Evolutionary conservation across 2,888 invertebrate species (phyloP), one percentile per base, ranked within the genome.

Genomic region (Pollenia griseotomentosa): DNA sequence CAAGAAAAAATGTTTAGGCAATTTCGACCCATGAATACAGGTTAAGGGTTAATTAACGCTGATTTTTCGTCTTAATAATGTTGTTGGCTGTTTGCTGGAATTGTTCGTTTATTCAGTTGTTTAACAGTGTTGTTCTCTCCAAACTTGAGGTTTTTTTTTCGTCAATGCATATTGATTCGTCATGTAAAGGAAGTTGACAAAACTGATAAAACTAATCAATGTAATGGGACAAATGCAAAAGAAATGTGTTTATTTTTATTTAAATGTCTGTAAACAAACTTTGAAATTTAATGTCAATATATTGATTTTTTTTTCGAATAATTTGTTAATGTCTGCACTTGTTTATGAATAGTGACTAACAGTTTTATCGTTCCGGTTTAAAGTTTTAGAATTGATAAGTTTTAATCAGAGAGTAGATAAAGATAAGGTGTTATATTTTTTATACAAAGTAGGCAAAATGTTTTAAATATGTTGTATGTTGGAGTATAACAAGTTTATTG

Each of bases 111-210:
- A 78, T 53, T 66, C 40, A 59, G 59, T 51, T 70, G n/a, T 61
- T 44, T 23, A 33, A 16, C 11, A n/a, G 40, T 51, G 19, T 48
- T 12, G 8, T 19, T 8, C 14, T 71, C 9, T 63, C 59, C 8
- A 19, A 59, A 51, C 44, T 33, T 42, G n/a, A 7, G 0, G 59
- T 61, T 71, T 2, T 23, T 65, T 48, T 65, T 46, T 33, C 3
- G 57, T 19, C 44, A 10, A 51, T 16, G 51, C 55, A 77, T 71
- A 71, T 65, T 48, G 74, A 82, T 79, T 79, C 66, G 57, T 83
- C 79, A 65, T 86, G 68, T 59, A 81, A 85, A 81, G 85, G 81
- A 85, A 85, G 85, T 81, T 77, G 81, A 85, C 77, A 70, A 85
- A 73, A 51, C 46, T 66, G 81, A 85, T 81, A 81, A 79, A 70